Base-by-base conservation (phyloP, 2,797 vertebrate genomes). In the Botia kubotai region DNA sequence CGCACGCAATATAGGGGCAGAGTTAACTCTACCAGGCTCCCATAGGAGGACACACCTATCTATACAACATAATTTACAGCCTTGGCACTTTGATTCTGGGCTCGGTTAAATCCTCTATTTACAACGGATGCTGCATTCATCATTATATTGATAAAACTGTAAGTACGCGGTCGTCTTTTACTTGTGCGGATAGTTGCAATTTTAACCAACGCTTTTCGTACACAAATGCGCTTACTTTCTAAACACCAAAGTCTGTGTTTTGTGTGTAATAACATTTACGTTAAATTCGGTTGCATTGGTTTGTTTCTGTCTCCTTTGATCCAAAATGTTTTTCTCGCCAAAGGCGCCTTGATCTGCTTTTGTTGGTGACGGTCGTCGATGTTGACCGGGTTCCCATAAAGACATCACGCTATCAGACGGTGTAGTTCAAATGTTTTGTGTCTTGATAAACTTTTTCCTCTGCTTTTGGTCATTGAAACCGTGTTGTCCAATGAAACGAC, bases 101-200 rank as follows among this genome's bases (percentile, higher is more conserved):
- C 13, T 0, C 53, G 39, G 11, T 16, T 2, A 58, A 50, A 57
- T 16, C 52, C 12, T 7, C 33, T 4, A 23, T 13, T 23, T 62
- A 50, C 46, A 17, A 6, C 57, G 13, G 26, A 62, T 62, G 29
- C 75, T 7, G 13, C 39, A 13, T 58, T 58, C 57, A 23, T 23
- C 11, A 13, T 10, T 29, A n/a, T 13, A 63, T 17, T 7, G 10
- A 36, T 23, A 0, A 17, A 58, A 50, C 7, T 43, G 77, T 79
- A 11, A 79, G 77, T 72, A 63, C 6, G 2, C 14, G 23, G 1
- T 52, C 2, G 1, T 17, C 29, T 1, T 63, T 65, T 65, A 26
- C 7, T 65, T 17, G 33, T 11, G n/a, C n/a, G n/a, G n/a, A n/a
- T 62, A 88, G 48, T 93, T 91, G n/a, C n/a, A n/a, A n/a, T n/a